phyloP scores from a whole-genome alignment of 2,113 vertebrate genomes.

The Seriola aureovittata region DNA sequence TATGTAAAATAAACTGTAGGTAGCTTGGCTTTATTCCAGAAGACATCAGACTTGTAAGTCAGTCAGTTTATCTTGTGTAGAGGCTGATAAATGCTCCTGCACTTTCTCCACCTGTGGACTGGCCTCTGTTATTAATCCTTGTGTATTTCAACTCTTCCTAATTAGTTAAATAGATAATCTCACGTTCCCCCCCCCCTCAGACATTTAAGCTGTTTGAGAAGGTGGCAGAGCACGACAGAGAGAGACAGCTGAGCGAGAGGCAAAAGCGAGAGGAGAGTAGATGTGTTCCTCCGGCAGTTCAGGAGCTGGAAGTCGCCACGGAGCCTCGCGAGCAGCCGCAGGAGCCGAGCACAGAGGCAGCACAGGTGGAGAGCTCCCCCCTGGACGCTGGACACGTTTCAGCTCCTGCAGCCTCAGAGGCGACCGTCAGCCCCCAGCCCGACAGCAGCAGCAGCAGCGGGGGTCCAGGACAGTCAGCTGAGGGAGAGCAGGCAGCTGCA shows the following conservation, averaged over 20 bases:
- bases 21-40: no score
- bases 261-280: conserved; percentile 46
- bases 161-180: neutral
- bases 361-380: neutral
- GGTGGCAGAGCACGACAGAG: conserved; percentile 66
- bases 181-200: conserved; percentile 24
- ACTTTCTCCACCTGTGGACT: no score
- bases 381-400: conserved; percentile 20
- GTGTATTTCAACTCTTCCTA: neutral
- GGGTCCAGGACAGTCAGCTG: neutral
- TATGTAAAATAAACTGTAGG: no score
- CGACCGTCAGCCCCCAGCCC: neutral
- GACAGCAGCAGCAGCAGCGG: neutral
- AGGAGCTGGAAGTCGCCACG: conserved; percentile 69
- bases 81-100: no score
- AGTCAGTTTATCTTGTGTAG: no score
- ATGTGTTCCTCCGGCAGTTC: conserved; percentile 45
- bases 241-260: conserved; percentile 44
- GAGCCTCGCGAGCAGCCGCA: conserved; percentile 3
- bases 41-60: no score
- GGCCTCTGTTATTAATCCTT: no score
- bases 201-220: conserved; percentile 72
- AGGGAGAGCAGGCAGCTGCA: conserved; percentile 47
- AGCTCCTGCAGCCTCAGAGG: conserved; percentile 1
- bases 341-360: conserved; percentile 20